These are phyloP conservation scores for Condylura cristata DNA, from an alignment of 2,113 vertebrate genomes.

Conservation along the genomic window DNA sequence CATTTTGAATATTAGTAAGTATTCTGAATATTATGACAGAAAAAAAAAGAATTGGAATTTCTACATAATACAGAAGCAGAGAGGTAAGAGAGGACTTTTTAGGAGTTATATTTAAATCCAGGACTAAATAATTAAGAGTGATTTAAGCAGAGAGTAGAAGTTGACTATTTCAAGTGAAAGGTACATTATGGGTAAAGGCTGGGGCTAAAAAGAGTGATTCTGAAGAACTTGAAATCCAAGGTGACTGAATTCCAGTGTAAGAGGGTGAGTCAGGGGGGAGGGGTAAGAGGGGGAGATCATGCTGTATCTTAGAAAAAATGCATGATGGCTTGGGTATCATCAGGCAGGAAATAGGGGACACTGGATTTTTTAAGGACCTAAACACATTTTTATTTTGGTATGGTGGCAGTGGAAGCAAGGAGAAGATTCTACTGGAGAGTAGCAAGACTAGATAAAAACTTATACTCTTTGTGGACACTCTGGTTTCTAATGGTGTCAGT, in stretches of 20 bases:
- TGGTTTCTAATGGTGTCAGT: neutral
- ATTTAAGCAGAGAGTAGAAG: neutral
- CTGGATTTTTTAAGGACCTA: neutral
- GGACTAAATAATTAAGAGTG: neutral
- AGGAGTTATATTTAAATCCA: neutral
- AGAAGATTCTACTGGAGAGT: neutral
- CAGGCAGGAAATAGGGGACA: neutral
- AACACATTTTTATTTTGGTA: neutral
- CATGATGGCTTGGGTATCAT: neutral
- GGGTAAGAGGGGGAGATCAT: neutral
- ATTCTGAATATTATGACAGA: neutral
- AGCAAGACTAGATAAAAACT: neutral
- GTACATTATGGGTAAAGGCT: neutral
- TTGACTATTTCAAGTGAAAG: neutral
- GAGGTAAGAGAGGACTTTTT: neutral
- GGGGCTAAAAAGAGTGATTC: neutral
- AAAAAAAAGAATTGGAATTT: neutral
- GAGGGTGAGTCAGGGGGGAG: neutral
- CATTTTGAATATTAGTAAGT: slow-evolving; percentile 21
- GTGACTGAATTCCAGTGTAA: neutral
- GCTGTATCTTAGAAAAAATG: neutral
- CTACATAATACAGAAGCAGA: neutral
- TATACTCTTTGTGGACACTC: neutral
- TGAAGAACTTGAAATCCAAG: neutral
- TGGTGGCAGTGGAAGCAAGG: neutral